Base-by-base conservation (phyloP, 1,140 invertebrate species). In the Steinernema khuongi region DNA sequence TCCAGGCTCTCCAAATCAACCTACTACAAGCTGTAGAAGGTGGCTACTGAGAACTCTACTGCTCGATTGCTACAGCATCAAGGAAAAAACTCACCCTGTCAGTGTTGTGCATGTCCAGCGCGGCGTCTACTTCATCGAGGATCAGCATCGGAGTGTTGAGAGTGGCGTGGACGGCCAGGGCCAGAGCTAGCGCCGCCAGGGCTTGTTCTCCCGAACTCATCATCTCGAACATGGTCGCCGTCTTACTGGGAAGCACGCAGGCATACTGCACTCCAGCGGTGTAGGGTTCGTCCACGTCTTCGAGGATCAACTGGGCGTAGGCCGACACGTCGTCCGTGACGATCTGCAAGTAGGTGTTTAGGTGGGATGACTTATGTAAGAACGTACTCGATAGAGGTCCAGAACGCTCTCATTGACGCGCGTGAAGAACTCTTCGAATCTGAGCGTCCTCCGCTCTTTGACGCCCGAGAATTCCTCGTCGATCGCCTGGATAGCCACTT, bases 141-240 rank as follows among this genome's bases (percentile, higher is more conserved):
- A 60, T 22, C 4, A 60, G 50, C 19, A 60, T 7, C 4, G 50
- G 50, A 4, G 50, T 60, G 4, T 60, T 60, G 4, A 26, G 22
- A 2, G 50, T 60, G 4, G 50, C 50, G 50, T 60, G 50, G 19
- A 60, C 26, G 4, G 50, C 50, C 22, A 60, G 26, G 19, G 50
- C 14, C 4, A 60, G 50, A 11, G 50, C 50, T 4, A 60, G 50
- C 4, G 50, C 11, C 14, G 50, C 50, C 4, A 60, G 50, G 4
- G 50, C 26, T 60, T 60, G 50, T 26, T 60, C 50, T 14, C 50
- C 50, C 14, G 50, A 60, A 26, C 50, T 60, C 50, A 60, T 60
- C 50, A 60, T 60, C 50, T 60, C 50, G 19, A 60, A 60, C 50
- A 60, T 60, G 14, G 50, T 60, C 4, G 50, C 50, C 4, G 50